Conservation (phyloP, 2,888 invertebrate species). For the Strigamia maritima region DNA sequence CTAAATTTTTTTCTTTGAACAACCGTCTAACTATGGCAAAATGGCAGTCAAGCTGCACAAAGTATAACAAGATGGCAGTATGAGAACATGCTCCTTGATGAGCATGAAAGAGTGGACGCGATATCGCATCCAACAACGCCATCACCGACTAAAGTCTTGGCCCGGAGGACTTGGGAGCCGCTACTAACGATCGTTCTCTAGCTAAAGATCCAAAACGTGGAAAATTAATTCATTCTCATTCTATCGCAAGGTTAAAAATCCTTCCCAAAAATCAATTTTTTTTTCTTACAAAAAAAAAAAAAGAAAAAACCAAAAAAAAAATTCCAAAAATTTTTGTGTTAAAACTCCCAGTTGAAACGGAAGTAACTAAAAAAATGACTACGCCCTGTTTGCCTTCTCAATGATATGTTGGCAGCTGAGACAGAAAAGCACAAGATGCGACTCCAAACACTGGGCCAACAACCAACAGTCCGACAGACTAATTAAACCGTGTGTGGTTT, state of each 20-base stretch:
- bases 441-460: constrained; percentile 23
- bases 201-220: constrained; percentile 19
- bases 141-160: constrained; percentile 16
- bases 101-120: constrained; percentile 11
- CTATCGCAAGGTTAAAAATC: constrained; percentile 20
- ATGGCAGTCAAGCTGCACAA: constrained; percentile 15
- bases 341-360: not conserved
- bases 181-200: constrained; percentile 16
- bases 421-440: constrained; percentile 19
- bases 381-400: constrained; percentile 23
- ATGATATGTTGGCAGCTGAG: constrained; percentile 23
- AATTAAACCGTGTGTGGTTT: not conserved
- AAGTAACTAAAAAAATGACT: not conserved
- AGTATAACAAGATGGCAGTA: constrained; percentile 19
- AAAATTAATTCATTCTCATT: constrained; percentile 6
- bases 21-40: constrained; percentile 22
- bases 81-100: constrained; percentile 6
- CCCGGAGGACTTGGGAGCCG: constrained; percentile 23
- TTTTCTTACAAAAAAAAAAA: not conserved
- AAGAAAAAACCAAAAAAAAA: too few relatives aligned
- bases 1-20: constrained; percentile 34
- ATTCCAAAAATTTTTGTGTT: not conserved
- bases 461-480: not conserved
- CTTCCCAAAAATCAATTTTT: not conserved
- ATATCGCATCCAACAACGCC: not conserved